These are phyloP conservation scores for Melanotaenia maccullochi DNA, from an alignment of 2,797 vertebrate genomes.

Conservation along the genomic window DNA sequence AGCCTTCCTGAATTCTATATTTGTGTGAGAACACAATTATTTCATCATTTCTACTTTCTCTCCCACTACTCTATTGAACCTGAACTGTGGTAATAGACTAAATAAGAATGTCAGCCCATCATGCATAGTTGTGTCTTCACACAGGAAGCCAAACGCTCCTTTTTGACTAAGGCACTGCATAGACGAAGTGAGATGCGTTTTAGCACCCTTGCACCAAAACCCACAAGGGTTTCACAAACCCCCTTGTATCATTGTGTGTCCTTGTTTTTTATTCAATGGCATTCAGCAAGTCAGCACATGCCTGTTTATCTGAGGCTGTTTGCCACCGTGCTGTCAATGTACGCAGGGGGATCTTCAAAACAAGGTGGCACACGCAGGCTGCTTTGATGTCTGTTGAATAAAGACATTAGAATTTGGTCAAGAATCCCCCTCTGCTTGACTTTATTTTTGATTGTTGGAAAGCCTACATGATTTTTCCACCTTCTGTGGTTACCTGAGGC, in stretches of 20 bases:
- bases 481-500: not conserved
- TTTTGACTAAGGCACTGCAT: conserved; percentile 10
- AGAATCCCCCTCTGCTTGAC: not conserved
- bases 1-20: accelerated
- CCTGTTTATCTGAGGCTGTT: not conserved
- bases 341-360: conserved; percentile 13
- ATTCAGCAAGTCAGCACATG: conserved; percentile 15
- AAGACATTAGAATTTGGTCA: not conserved
- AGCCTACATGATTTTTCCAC: conserved; percentile 41
- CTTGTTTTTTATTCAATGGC: not conserved
- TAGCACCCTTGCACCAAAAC: conserved; percentile 69
- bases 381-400: conserved; percentile 1
- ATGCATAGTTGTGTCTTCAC: conserved; percentile 48
- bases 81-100: conserved; percentile 15
- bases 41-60: not conserved
- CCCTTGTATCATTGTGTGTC: not conserved
- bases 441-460: conserved; percentile 8
- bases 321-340: not conserved
- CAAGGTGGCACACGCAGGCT: not conserved
- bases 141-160: conserved; percentile 56
- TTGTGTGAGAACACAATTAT: accelerated
- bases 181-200: conserved; percentile 34
- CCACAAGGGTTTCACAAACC: conserved; percentile 55
- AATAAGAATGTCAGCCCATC: not conserved
- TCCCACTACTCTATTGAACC: accelerated